Conservation (phyloP, 2,797 vertebrate species). For the Gambelia wislizenii region DNA sequence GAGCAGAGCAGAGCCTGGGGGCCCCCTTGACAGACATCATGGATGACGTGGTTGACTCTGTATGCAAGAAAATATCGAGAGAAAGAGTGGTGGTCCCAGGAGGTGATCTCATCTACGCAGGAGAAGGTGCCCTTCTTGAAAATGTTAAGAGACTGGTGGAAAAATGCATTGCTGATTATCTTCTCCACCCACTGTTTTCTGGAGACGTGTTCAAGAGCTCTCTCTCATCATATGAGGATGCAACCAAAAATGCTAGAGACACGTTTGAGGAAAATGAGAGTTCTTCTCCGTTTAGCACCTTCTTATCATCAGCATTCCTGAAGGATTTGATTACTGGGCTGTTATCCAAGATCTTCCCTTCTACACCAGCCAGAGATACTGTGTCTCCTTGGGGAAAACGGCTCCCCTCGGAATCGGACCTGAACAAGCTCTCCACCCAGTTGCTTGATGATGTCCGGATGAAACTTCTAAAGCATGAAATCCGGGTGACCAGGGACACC, state of each 20-base stretch:
- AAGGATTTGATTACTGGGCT: slow-evolving; percentile 71
- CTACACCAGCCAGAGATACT: slow-evolving; percentile 43
- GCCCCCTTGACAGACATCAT: background rate
- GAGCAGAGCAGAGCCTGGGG: background rate
- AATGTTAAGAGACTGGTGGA: slow-evolving; percentile 24
- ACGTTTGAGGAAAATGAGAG: background rate
- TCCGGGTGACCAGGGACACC: slow-evolving; percentile 13
- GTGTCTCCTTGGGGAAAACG: background rate
- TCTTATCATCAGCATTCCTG: slow-evolving; percentile 65
- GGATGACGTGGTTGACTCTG: slow-evolving; percentile 29
- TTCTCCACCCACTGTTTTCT: slow-evolving; percentile 49
- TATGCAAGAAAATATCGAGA: background rate
- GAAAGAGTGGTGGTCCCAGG: background rate
- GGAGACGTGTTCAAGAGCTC: slow-evolving; percentile 1
- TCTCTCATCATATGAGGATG: background rate
- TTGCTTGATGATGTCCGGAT: slow-evolving; percentile 59
- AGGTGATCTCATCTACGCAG: background rate
- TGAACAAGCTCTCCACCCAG: slow-evolving; percentile 8
- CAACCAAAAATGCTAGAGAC: background rate
- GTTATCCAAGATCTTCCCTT: slow-evolving; percentile 66
- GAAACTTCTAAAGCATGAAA: slow-evolving; percentile 70
- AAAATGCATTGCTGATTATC: slow-evolving; percentile 42
- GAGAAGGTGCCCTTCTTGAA: background rate
- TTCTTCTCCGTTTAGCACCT: slow-evolving; percentile 21
- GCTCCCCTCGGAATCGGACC: background rate